Conservation (phyloP, 2,113 vertebrate species). For the Coracopsis vasa region DNA sequence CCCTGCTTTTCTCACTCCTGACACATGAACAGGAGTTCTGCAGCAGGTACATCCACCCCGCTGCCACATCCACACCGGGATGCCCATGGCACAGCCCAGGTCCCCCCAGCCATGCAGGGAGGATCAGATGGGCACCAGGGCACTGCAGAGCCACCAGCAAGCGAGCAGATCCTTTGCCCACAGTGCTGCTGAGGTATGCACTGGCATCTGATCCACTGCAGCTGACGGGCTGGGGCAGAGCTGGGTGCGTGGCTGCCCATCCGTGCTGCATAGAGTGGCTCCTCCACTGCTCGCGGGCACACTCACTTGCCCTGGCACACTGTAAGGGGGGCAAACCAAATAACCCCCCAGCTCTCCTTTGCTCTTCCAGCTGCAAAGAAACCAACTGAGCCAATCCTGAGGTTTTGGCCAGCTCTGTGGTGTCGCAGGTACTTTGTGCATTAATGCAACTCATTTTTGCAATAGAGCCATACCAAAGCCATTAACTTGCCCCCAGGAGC, state of each 20-base stretch:
- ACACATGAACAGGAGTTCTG: accelerated
- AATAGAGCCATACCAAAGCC: neutral
- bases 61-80: accelerated
- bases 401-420: neutral
- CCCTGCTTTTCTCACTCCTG: neutral
- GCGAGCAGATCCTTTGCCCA: neutral
- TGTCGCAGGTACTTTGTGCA: neutral
- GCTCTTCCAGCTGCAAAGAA: neutral
- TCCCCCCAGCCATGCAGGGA: accelerated
- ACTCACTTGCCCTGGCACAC: neutral
- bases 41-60: accelerated
- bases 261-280: neutral
- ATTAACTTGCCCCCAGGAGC: neutral
- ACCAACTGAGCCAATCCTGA: neutral
- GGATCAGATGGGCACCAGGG: neutral
- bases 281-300: accelerated
- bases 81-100: neutral
- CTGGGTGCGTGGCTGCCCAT: neutral
- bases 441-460: accelerated
- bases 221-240: neutral
- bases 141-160: neutral
- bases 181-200: neutral
- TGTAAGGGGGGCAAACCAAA: accelerated
- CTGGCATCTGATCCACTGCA: neutral
- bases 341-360: neutral